phyloP scores from a whole-genome alignment of 1,140 invertebrate species.

The Drosophila saltans region DNA sequence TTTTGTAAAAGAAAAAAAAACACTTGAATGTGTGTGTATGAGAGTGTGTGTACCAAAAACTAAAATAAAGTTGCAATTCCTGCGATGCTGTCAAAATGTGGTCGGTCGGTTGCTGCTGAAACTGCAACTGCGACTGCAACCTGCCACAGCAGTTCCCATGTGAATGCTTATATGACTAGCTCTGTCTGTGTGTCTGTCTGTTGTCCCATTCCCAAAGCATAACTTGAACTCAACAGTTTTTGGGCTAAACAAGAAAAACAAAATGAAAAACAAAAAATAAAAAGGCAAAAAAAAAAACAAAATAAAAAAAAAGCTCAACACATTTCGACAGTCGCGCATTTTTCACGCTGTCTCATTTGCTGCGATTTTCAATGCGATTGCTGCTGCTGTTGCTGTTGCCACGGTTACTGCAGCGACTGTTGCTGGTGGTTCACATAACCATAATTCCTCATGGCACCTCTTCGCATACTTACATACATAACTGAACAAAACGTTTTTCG shows the following conservation, averaged over 20 bases:
- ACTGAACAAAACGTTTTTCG: neutral
- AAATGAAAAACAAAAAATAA: conserved; percentile 1
- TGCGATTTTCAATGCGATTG: conserved; percentile 57
- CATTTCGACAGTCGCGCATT: conserved; percentile 70
- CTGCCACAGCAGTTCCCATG: conserved; percentile 47
- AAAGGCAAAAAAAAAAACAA: conserved; percentile 46
- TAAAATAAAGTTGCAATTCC: conserved; percentile 79
- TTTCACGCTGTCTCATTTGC: conserved; percentile 69
- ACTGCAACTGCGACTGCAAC: conserved; percentile 32
- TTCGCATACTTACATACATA: conserved; percentile 33
- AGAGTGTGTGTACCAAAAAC: conserved; percentile 42
- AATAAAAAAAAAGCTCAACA: neutral
- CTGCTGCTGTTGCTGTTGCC: conserved; percentile 35
- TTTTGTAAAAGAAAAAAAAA: conserved; percentile 12
- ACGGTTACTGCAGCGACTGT: conserved; percentile 23
- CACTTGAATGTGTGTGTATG: conserved; percentile 47
- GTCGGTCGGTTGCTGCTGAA: conserved; percentile 44
- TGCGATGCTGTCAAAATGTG: conserved; percentile 71
- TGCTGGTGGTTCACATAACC: conserved; percentile 63
- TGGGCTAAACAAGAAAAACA: conserved; percentile 26
- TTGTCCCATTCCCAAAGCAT: conserved; percentile 21
- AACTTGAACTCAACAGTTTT: conserved; percentile 25
- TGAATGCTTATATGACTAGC: conserved; percentile 58
- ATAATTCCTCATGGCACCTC: conserved; percentile 72
- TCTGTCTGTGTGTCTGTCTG: conserved; percentile 29